phyloP scores from a whole-genome alignment of 2,888 invertebrate species.

The Beris morrisii region DNA sequence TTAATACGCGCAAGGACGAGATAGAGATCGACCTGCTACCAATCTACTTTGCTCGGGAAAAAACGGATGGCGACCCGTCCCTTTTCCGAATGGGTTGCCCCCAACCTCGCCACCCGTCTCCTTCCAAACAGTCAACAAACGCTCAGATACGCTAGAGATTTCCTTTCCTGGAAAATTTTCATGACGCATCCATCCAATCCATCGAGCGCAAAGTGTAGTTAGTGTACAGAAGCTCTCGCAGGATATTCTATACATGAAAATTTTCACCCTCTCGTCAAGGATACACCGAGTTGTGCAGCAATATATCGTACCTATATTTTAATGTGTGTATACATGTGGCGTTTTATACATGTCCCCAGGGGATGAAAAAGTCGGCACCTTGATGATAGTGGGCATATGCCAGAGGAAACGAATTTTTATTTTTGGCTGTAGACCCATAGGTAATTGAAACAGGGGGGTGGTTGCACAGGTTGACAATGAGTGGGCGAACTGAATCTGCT shows the following conservation, averaged over 20 bases:
- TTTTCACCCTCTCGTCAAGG: constrained; percentile 9
- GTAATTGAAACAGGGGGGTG: background rate
- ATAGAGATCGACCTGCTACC: constrained; percentile 17
- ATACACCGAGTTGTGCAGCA: background rate
- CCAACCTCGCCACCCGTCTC: too few species aligned
- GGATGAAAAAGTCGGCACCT: constrained; percentile 3
- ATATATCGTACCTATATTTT: background rate
- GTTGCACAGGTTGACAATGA: constrained; percentile 5
- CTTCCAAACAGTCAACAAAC: background rate
- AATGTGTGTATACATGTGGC: background rate
- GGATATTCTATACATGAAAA: constrained; percentile 3
- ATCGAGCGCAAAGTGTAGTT: background rate
- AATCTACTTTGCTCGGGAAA: constrained; percentile 6
- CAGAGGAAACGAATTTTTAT: too few species aligned
- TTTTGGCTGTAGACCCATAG: too few species aligned
- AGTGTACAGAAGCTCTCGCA: background rate
- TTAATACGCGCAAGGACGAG: constrained; percentile 24
- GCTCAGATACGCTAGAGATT: constrained; percentile 26
- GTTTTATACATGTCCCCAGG: background rate
- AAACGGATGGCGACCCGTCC: constrained; percentile 1
- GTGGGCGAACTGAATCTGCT: constrained; percentile 1
- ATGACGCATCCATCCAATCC: constrained; percentile 7
- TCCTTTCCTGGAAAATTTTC: constrained; percentile 10
- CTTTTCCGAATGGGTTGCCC: background rate
- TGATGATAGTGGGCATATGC: constrained; percentile 4